Percentiles rank a stretch among this genome's conserved stretches.
These are phyloP conservation scores for Anoplius nigerrimus DNA, from an alignment of 2,888 invertebrate species.

Conservation along the genomic window DNA sequence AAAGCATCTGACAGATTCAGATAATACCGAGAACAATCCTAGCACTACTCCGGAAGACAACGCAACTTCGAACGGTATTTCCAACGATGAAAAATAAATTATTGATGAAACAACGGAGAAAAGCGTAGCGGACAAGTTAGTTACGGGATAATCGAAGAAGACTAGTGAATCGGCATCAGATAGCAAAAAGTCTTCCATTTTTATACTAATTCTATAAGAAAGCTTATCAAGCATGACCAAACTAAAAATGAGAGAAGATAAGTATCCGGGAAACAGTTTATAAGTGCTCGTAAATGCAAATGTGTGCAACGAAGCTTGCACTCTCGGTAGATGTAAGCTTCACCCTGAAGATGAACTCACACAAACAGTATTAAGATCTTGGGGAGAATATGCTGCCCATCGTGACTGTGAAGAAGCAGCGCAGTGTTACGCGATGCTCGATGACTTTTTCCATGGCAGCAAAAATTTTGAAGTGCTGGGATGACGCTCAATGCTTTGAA, in stretches of 20 bases:
- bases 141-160: conserved; percentile 28
- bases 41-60: no score
- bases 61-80: background rate
- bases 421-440: conserved; percentile 76
- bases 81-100: background rate
- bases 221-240: conserved; percentile 42
- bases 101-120: no score
- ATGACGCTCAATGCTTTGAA: conserved; percentile 76
- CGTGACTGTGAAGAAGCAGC: conserved; percentile 59
- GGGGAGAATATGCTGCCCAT: conserved; percentile 76
- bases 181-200: conserved; percentile 45
- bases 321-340: conserved; percentile 77
- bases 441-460: conserved; percentile 81
- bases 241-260: conserved; percentile 65
- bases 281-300: conserved; percentile 73
- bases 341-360: conserved; percentile 76
- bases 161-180: conserved; percentile 13
- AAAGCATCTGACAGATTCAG: conserved; percentile 18
- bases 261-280: conserved; percentile 65
- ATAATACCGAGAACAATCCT: background rate
- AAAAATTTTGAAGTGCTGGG: conserved; percentile 77
- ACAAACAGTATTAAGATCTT: conserved; percentile 74
- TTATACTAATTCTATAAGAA: conserved; percentile 51
- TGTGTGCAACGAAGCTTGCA: conserved; percentile 78
- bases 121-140: conserved; percentile 25